A percentile compares a stretch with the other conserved stretches of the same genome.
These are phyloP conservation scores for Empis stercorea DNA, from an alignment of 2,888 invertebrate genomes.

Conservation along the genomic window DNA sequence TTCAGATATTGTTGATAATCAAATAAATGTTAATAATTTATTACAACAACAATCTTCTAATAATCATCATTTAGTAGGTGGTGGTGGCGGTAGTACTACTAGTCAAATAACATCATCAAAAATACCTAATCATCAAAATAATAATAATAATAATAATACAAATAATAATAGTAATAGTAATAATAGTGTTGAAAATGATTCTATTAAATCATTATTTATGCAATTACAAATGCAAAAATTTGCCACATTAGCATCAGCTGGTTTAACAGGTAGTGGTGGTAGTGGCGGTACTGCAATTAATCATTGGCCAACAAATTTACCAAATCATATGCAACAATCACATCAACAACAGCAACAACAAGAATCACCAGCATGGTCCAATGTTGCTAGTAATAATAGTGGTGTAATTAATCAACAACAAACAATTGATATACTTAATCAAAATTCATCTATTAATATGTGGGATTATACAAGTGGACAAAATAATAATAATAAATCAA, in stretches of 20 bases:
- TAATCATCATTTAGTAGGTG: background rate
- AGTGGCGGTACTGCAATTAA: no score
- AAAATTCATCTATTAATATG: slow-evolving; percentile 2
- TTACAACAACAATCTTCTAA: background rate
- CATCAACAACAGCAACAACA: background rate
- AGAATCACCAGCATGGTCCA: background rate
- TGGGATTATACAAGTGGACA: slow-evolving; percentile 5
- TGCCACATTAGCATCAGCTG: slow-evolving; percentile 2
- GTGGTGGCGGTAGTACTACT: background rate
- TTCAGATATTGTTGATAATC: no score
- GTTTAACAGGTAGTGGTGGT: background rate
- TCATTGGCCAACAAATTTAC: background rate
- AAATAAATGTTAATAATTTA: background rate
- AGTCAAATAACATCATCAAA: background rate
- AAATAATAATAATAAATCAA: background rate
- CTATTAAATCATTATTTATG: slow-evolving; percentile 39
- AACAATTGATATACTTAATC: background rate
- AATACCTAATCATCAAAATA: background rate
- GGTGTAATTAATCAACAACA: background rate
- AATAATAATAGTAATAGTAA: background rate
- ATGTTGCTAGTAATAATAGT: background rate
- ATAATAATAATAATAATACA: background rate
- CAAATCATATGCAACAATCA: background rate
- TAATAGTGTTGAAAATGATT: slow-evolving; percentile 31
- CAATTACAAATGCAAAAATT: slow-evolving; percentile 33